Conservation (phyloP, 2,888 invertebrate genomes). For the Temnothorax ravouxi region DNA sequence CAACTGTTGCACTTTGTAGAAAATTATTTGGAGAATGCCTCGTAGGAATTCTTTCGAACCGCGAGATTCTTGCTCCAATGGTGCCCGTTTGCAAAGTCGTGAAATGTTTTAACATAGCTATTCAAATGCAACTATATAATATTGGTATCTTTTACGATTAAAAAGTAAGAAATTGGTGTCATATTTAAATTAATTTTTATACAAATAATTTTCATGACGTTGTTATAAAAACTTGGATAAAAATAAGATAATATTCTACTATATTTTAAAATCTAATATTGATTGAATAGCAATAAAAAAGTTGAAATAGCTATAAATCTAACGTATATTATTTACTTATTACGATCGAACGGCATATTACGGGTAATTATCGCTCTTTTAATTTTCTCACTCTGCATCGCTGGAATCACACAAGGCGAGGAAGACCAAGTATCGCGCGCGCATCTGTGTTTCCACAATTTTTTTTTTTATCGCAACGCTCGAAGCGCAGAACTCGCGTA, state of each 20-base stretch:
- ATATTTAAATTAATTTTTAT: background rate
- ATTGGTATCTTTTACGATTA: background rate
- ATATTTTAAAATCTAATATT: background rate
- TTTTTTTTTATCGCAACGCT: constrained; percentile 38
- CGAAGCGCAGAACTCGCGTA: constrained; percentile 30
- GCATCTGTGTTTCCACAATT: constrained; percentile 21
- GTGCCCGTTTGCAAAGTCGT: background rate
- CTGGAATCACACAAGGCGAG: background rate
- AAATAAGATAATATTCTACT: background rate
- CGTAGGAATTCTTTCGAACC: constrained; percentile 14
- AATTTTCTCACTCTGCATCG: background rate
- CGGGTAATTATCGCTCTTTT: background rate
- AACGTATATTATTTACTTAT: background rate
- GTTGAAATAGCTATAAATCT: background rate
- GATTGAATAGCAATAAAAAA: background rate
- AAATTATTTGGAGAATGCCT: constrained; percentile 43
- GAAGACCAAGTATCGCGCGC: background rate
- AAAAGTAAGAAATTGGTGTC: background rate
- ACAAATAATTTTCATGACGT: background rate
- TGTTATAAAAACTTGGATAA: too few relatives aligned
- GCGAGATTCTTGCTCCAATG: background rate
- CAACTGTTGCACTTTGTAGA: constrained; percentile 65
- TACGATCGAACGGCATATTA: background rate
- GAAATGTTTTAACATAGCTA: background rate
- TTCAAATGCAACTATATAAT: background rate